phyloP scores from a whole-genome alignment of 2,797 vertebrate genomes.

The Gallinago nigripennis region DNA sequence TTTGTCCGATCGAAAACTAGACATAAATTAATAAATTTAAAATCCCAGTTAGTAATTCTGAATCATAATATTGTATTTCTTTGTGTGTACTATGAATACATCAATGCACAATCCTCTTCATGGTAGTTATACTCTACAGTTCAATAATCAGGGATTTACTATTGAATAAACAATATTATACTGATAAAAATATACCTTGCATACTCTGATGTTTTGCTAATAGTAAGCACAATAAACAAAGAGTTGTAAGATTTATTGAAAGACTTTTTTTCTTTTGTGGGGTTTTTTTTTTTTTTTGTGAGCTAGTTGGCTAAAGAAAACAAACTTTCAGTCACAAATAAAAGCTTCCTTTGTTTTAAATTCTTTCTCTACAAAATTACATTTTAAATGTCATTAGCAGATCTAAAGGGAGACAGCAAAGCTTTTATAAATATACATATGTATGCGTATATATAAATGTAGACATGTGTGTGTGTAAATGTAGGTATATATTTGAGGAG shows the following conservation, averaged over 20 bases:
- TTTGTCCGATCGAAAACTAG: not conserved
- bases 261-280: not conserved
- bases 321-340: not conserved
- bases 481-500: not conserved
- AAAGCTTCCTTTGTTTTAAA: not conserved
- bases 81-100: not conserved
- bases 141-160: not conserved
- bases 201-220: not conserved
- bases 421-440: not conserved
- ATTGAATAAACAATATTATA: not conserved
- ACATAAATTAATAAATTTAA: not conserved
- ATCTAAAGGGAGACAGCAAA: not conserved
- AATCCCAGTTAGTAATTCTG: not conserved
- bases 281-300: not conserved
- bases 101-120: not conserved
- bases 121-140: not conserved
- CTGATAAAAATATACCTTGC: not conserved
- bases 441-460: not conserved
- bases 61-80: not conserved
- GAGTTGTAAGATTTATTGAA: not conserved
- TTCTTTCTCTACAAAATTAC: not conserved
- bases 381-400: not conserved
- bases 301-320: not conserved
- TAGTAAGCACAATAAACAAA: not conserved
- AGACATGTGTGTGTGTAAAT: not conserved